These are phyloP conservation scores for Acheta domesticus DNA, from an alignment of 2,888 invertebrate genomes.

Conservation along the genomic window DNA sequence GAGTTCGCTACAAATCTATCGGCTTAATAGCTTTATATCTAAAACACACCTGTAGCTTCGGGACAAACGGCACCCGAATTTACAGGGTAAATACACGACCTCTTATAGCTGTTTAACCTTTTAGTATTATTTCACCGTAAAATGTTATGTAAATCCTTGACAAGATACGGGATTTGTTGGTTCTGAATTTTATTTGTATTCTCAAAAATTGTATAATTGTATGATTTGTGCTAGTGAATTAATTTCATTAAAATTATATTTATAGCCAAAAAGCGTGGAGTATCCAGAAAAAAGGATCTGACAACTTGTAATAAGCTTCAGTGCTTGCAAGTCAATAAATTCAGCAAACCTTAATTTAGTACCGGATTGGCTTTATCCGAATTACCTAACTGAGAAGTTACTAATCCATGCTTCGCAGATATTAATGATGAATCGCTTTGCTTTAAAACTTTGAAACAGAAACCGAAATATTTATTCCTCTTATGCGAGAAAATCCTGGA, in stretches of 20 bases:
- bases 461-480: not conserved
- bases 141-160: slow-evolving; percentile 1
- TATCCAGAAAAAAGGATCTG: not conserved
- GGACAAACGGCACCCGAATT: not conserved
- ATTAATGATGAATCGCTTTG: slow-evolving; percentile 9
- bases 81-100: not conserved
- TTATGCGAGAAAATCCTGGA: not conserved
- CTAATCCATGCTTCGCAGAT: not conserved
- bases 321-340: slow-evolving; percentile 2
- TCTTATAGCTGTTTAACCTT: slow-evolving; percentile 1
- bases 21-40: slow-evolving; percentile 18
- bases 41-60: slow-evolving; percentile 6
- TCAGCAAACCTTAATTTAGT: not conserved
- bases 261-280: not conserved
- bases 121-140: not conserved
- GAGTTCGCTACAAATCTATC: not conserved
- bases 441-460: not conserved
- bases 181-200: slow-evolving; percentile 18
- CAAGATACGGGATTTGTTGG: slow-evolving; percentile 18
- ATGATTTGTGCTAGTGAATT: not conserved
- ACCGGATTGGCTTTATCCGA: not conserved
- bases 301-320: not conserved
- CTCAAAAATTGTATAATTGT: not conserved
- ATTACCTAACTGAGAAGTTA: slow-evolving; percentile 10
- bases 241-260: slow-evolving; percentile 18